Evolutionary conservation across 2,888 invertebrate genomes (phyloP), one percentile per base, ranked within the genome.

Genomic region (Eupsilia transversa): DNA sequence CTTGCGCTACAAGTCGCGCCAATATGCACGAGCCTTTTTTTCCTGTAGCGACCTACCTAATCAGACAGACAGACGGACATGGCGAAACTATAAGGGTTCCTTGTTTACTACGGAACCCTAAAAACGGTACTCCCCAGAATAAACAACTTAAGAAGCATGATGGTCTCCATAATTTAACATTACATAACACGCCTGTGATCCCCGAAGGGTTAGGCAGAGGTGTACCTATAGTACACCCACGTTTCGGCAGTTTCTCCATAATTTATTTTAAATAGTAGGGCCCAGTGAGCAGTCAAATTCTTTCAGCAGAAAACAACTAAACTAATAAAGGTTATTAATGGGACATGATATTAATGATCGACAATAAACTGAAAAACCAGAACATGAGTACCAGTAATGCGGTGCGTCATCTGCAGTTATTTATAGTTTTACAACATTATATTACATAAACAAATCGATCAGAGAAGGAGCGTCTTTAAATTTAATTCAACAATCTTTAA

Each of bases 391-490:
- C 7, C 52, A 14, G 41, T 59, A 49, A 41, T 33, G 3, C 20
- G 35, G 67, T 65, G 69, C 79, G 81, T 79, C 79, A 83, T 60
- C 2, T 46, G 54, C 0, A 33, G 30, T 49, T 79, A 83, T 71
- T 73, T 70, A 49, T 64, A 79, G 63, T 30, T 78, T 69, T 30
- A 68, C 43, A n/a, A 52, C 46, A 35, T 49, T 54, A 82, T 33
- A 82, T 33, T 64, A 59, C 10, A 35, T 67, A 72, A 66, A 80
- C 83, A 78, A 27, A 60, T 82, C 49, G 67, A 41, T 68, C 43
- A 7, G 20, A 33, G 65, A 63, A 75, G n/a, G 38, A 49, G 17
- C 54, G 1, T 35, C 5, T n/a, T 33, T 52, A 46, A 52, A 20
- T 27, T 3, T 30, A 61, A 65, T 46, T 10, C 9, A 27, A 46